A percentile compares a stretch with the other conserved stretches of the same genome.
phyloP scores from a whole-genome alignment of 2,888 invertebrate genomes.

The Trachelus troglodyta region DNA sequence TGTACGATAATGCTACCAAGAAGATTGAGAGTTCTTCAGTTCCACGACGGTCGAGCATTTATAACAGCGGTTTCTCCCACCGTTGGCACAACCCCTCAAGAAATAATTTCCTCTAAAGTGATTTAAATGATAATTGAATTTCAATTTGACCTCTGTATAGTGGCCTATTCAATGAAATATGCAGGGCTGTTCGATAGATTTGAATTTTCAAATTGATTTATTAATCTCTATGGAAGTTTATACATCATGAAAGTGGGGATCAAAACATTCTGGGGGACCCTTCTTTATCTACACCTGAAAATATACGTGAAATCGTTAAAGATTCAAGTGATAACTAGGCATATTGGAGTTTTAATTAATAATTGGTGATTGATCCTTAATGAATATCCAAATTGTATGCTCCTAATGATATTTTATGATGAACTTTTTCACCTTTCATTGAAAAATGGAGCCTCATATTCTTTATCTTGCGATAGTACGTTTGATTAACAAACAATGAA shows the following conservation, averaged over 20 bases:
- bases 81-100: neutral
- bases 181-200: neutral
- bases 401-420: too few species aligned
- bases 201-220: neutral
- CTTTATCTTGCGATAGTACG: neutral
- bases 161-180: conserved; percentile 14
- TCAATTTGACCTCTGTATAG: conserved; percentile 28
- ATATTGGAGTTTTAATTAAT: too few species aligned
- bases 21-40: neutral
- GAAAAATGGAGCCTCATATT: neutral
- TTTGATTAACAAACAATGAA: neutral
- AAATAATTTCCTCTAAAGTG: conserved; percentile 27
- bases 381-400: too few species aligned
- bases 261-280: neutral
- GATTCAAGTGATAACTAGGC: too few species aligned
- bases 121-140: conserved; percentile 36
- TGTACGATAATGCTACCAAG: neutral
- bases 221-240: neutral
- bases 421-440: neutral
- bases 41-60: conserved; percentile 17
- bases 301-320: neutral
- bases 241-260: neutral
- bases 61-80: conserved; percentile 30
- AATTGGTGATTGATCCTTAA: neutral
- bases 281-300: neutral